These are phyloP conservation scores for Ailuropoda melanoleuca DNA, from an alignment of 2,113 vertebrate species.

Conservation along the genomic window DNA sequence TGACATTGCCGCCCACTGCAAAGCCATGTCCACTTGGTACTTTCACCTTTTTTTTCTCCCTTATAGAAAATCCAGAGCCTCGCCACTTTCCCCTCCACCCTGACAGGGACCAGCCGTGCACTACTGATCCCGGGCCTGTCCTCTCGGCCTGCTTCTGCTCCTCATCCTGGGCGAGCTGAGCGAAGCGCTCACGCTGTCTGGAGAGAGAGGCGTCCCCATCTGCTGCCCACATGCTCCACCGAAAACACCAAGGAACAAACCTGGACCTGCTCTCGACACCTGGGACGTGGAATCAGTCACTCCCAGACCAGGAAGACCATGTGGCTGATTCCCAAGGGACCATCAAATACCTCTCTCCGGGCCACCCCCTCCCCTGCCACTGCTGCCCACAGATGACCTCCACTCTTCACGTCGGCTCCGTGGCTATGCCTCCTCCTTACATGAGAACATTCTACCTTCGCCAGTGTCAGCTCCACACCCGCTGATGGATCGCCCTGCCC, in stretches of 20 bases:
- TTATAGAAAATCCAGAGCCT: not conserved
- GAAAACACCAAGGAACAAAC: not conserved
- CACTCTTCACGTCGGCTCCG: not conserved
- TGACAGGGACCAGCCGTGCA: accelerated
- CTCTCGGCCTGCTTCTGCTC: not conserved
- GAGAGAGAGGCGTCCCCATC: not conserved
- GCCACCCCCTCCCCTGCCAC: not conserved
- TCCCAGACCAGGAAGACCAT: not conserved
- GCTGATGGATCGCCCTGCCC: not conserved
- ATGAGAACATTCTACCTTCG: not conserved
- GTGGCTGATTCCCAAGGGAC: not conserved
- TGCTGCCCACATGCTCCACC: not conserved
- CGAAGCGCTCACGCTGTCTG: not conserved
- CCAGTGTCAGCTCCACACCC: not conserved
- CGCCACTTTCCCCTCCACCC: not conserved
- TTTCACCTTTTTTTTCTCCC: not conserved
- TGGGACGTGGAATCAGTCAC: not conserved
- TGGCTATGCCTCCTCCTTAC: not conserved
- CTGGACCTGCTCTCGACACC: not conserved
- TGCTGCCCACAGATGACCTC: not conserved
- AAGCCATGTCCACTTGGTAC: not conserved
- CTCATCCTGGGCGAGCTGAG: not conserved
- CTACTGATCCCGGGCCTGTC: not conserved
- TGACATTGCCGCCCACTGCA: not conserved
- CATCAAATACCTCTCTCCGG: not conserved